These are phyloP conservation scores for Dorcus parallelipipedus DNA, from an alignment of 2,888 invertebrate genomes.

Conservation along the genomic window DNA sequence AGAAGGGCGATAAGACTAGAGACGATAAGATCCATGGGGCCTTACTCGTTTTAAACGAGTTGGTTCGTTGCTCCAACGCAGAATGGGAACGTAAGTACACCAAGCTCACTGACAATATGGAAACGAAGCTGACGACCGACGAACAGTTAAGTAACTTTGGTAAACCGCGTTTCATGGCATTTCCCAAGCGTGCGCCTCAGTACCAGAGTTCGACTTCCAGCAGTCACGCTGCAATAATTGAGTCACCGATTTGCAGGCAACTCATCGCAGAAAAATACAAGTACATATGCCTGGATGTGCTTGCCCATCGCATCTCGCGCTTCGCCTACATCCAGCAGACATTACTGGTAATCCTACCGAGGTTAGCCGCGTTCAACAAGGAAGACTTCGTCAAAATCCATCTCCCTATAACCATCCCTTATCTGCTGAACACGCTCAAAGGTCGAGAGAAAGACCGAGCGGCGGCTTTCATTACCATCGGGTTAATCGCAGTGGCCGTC, in stretches of 20 bases:
- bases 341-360: slow-evolving; percentile 80
- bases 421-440: slow-evolving; percentile 72
- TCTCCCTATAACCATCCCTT: slow-evolving; percentile 70
- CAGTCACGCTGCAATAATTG: slow-evolving; percentile 64
- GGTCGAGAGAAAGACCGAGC: slow-evolving; percentile 83
- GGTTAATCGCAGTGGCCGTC: slow-evolving; percentile 86
- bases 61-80: slow-evolving; percentile 86
- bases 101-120: slow-evolving; percentile 57
- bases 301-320: slow-evolving; percentile 68
- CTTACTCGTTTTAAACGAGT: slow-evolving; percentile 87
- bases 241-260: slow-evolving; percentile 82
- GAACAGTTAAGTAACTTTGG: slow-evolving; percentile 38
- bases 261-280: slow-evolving; percentile 81
- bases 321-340: slow-evolving; percentile 83
- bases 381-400: slow-evolving; percentile 75
- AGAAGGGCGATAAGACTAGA: slow-evolving; percentile 70
- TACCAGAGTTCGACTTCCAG: slow-evolving; percentile 50
- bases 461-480: slow-evolving; percentile 86
- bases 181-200: slow-evolving; percentile 44
- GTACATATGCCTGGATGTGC: slow-evolving; percentile 72
- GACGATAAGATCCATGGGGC: slow-evolving; percentile 94
- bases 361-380: slow-evolving; percentile 90
- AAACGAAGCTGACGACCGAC: slow-evolving; percentile 37
- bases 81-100: slow-evolving; percentile 81
- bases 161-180: slow-evolving; percentile 49